Evolutionary conservation across 2,797 vertebrate species (phyloP).

Genomic region (Sebastes aleutianus): DNA sequence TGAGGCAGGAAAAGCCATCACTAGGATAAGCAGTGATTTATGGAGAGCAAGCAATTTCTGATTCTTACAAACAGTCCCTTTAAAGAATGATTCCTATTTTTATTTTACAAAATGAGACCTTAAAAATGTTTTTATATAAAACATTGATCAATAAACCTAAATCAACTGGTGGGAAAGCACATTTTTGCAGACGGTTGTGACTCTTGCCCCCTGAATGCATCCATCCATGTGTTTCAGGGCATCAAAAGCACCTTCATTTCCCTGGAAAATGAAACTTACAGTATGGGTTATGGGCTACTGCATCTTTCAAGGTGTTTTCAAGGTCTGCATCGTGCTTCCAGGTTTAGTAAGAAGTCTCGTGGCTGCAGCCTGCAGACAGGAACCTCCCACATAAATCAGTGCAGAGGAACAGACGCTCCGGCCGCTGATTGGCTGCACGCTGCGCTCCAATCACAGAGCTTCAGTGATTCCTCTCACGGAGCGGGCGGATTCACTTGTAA

Average conservation of each 20-base stretch:
- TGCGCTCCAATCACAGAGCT: slow-evolving; percentile 65
- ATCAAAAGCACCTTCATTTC: neutral
- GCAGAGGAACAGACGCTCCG: slow-evolving; percentile 56
- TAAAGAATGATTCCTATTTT: neutral
- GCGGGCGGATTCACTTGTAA: slow-evolving; percentile 19
- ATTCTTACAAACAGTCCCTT: no score
- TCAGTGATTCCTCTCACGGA: slow-evolving; percentile 51
- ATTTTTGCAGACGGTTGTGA: neutral
- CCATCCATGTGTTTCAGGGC: neutral
- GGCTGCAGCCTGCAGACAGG: neutral
- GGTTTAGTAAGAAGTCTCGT: neutral
- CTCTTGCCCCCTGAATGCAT: neutral
- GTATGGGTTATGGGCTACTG: neutral
- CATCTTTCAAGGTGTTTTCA: neutral
- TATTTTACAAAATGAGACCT: neutral
- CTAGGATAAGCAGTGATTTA: no score
- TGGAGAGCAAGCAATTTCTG: no score
- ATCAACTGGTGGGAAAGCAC: neutral
- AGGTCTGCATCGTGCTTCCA: neutral
- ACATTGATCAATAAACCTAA: neutral
- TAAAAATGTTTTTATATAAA: neutral
- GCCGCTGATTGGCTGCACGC: slow-evolving; percentile 67
- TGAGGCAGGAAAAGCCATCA: no score
- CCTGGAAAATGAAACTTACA: neutral
- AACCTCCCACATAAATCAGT: slow-evolving; percentile 58